Percentiles rank a stretch among this genome's conserved stretches.
Evolutionary conservation across 2,113 vertebrate species (phyloP).

Genomic region (Tupaia chinensis): DNA sequence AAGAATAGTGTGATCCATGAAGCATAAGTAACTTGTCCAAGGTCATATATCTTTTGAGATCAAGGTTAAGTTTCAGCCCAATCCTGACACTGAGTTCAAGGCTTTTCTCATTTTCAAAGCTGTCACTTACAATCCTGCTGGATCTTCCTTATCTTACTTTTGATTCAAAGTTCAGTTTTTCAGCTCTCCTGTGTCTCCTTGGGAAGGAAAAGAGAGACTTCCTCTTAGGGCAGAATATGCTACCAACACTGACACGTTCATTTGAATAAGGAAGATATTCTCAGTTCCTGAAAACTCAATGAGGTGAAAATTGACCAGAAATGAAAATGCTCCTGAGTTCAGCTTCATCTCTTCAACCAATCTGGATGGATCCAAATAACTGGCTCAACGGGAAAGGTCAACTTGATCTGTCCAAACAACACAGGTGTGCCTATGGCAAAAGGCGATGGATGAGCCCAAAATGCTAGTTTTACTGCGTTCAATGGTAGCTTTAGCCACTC

Average conservation of each 20-base stretch:
- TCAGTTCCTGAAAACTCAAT: neutral
- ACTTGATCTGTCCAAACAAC: neutral
- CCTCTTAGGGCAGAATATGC: neutral
- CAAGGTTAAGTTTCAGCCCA: neutral
- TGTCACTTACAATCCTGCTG: neutral
- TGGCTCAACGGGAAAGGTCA: neutral
- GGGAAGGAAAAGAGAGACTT: slow-evolving; percentile 32
- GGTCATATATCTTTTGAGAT: neutral
- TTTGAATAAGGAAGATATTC: neutral
- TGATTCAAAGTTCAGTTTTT: neutral
- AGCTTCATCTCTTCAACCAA: neutral
- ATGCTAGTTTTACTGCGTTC: neutral
- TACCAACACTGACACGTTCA: neutral
- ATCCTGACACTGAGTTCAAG: neutral
- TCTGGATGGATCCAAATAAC: neutral
- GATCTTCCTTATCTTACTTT: neutral
- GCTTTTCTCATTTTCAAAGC: neutral
- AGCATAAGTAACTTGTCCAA: neutral
- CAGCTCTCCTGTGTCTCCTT: neutral
- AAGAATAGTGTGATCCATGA: neutral
- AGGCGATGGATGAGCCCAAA: neutral
- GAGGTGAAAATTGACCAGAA: neutral
- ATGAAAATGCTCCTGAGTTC: slow-evolving; percentile 3
- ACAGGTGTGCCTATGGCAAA: neutral
- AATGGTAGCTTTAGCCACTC: neutral